A percentile compares a stretch with the other conserved stretches of the same genome.
These are phyloP conservation scores for Thunnus maccoyii DNA, from an alignment of 2,113 vertebrate species.

Conservation along the genomic window DNA sequence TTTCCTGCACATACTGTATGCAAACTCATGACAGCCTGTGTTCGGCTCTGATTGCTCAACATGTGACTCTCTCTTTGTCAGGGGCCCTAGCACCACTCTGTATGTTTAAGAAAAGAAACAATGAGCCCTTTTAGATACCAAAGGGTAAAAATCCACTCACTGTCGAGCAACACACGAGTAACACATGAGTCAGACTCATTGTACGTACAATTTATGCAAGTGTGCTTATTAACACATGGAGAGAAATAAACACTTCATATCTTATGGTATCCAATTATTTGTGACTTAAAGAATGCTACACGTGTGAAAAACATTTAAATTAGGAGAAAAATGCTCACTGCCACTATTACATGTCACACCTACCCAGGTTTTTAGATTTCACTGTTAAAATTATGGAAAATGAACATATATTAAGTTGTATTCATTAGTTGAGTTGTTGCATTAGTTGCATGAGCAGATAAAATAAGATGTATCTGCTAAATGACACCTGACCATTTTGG, in stretches of 20 bases:
- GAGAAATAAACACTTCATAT: no score
- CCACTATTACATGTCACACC: no score
- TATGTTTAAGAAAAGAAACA: slow-evolving; percentile 46
- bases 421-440: background rate
- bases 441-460: background rate
- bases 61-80: slow-evolving; percentile 54
- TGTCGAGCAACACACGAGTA: background rate
- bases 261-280: no score
- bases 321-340: no score
- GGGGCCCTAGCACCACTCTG: background rate
- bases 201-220: no score
- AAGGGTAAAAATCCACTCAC: slow-evolving; percentile 17
- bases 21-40: slow-evolving; percentile 48
- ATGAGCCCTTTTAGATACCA: slow-evolving; percentile 36
- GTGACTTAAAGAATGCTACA: no score
- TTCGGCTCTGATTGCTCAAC: slow-evolving; percentile 24
- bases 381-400: no score
- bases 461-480: slow-evolving; percentile 7
- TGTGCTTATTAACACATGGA: no score
- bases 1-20: slow-evolving; percentile 15
- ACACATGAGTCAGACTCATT: background rate
- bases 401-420: background rate
- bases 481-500: background rate
- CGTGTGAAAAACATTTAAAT: no score
- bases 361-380: no score